Percentiles rank a stretch among this genome's conserved stretches.
Evolutionary conservation across 2,113 vertebrate species (phyloP).

Genomic region (Leptobrachium ailaonicum): DNA sequence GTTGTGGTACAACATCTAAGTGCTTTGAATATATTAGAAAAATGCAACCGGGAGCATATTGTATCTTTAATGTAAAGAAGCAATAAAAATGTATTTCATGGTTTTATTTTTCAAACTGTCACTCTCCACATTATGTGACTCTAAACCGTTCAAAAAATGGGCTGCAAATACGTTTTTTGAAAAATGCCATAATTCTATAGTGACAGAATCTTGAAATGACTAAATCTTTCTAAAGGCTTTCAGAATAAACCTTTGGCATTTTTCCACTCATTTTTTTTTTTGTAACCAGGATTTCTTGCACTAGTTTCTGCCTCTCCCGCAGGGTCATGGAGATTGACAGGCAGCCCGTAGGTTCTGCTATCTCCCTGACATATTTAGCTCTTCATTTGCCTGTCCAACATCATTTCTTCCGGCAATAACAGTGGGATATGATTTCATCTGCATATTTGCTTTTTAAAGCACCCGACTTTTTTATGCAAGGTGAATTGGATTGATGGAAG

Average conservation of each 20-base stretch:
- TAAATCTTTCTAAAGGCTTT: constrained; percentile 8
- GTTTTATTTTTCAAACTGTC: too few species aligned
- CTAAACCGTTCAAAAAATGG: too few species aligned
- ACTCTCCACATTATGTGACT: too few species aligned
- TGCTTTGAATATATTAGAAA: too few species aligned
- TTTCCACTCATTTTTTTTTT: not conserved
- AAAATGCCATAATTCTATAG: not conserved
- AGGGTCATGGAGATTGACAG: constrained; percentile 22
- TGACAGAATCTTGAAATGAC: not conserved
- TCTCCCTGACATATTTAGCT: not conserved
- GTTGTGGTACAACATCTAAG: too few species aligned
- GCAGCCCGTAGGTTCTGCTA: constrained; percentile 3
- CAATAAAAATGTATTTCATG: too few species aligned
- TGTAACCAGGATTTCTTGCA: not conserved
- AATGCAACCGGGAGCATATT: too few species aligned
- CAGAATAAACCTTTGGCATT: not conserved
- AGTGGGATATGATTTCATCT: not conserved
- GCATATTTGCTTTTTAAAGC: constrained; percentile 2
- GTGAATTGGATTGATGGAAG: not conserved
- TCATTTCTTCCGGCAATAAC: constrained; percentile 11
- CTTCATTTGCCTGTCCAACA: constrained; percentile 11
- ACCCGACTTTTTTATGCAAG: not conserved
- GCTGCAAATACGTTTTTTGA: too few species aligned
- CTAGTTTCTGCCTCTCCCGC: not conserved
- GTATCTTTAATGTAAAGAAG: too few species aligned